A percentile compares a stretch with the other conserved stretches of the same genome.
These are phyloP conservation scores for Heterodera schachtii DNA, from an alignment of 1,140 invertebrate genomes.

Conservation along the genomic window DNA sequence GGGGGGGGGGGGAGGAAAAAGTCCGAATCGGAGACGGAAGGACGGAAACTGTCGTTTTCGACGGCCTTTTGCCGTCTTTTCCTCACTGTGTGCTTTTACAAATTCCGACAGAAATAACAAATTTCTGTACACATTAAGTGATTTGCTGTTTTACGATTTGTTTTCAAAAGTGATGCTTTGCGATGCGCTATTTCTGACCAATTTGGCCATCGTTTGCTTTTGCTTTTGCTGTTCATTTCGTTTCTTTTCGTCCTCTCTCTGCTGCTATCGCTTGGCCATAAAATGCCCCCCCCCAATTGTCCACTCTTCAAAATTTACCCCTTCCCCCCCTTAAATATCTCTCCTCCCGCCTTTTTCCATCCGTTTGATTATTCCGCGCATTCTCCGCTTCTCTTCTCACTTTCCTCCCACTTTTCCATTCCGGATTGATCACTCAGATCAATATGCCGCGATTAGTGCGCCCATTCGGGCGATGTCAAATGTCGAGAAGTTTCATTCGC, in stretches of 20 bases:
- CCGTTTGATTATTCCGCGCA: neutral
- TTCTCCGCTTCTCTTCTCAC: neutral
- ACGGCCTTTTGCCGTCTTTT: neutral
- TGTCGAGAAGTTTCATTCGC: neutral
- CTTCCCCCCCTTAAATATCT: neutral
- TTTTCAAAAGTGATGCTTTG: neutral
- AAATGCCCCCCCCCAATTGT: neutral
- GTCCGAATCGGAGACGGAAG: neutral
- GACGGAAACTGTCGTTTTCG: no score
- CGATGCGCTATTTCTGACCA: neutral
- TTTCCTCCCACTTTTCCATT: neutral
- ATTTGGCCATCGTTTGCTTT: neutral
- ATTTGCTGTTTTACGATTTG: neutral
- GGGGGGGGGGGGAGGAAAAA: neutral
- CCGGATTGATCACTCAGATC: neutral
- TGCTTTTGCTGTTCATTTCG: neutral
- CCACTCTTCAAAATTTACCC: neutral
- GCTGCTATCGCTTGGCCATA: neutral
- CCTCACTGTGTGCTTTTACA: neutral
- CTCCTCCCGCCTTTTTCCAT: neutral
- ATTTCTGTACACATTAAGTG: no score
- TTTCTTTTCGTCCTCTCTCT: no score
- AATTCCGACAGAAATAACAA: neutral
- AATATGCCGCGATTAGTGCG: neutral
- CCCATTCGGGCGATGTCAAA: neutral